phyloP scores from a whole-genome alignment of 1,140 invertebrate genomes.

The Ips nitidus region DNA sequence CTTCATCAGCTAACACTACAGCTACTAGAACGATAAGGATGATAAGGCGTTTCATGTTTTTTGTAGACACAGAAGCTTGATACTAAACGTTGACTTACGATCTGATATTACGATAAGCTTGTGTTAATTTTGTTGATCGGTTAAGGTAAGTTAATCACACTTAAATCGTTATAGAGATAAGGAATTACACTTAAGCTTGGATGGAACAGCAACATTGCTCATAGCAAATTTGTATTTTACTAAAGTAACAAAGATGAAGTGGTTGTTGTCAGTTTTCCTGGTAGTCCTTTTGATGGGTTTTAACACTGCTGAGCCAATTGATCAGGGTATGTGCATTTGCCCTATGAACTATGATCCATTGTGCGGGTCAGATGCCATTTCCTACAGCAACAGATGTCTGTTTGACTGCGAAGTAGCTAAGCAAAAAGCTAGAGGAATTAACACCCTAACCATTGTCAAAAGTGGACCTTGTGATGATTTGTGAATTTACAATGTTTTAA shows the following conservation, averaged over 20 bases:
- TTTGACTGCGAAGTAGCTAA: constrained; percentile 45
- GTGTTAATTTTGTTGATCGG: too few relatives aligned
- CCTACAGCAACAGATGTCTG: constrained; percentile 51
- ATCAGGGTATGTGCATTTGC: constrained; percentile 41
- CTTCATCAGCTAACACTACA: background rate
- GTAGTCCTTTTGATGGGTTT: background rate
- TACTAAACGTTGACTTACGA: too few relatives aligned
- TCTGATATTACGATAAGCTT: too few relatives aligned
- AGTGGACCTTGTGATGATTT: constrained; percentile 5
- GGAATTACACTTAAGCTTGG: too few relatives aligned
- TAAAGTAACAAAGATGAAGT: constrained; percentile 5
- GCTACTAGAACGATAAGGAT: background rate
- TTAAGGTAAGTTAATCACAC: too few relatives aligned
- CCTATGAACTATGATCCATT: constrained; percentile 49
- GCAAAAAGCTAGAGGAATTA: constrained; percentile 2
- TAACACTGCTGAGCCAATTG: background rate
- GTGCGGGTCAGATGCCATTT: constrained; percentile 49
- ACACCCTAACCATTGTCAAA: background rate
- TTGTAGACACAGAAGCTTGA: too few relatives aligned
- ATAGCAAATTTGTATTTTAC: too few relatives aligned
- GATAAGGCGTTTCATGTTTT: background rate
- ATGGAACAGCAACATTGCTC: too few relatives aligned
- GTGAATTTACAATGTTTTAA: background rate
- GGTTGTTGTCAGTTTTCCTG: constrained; percentile 1
- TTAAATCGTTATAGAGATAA: too few relatives aligned